A percentile compares a stretch with the other conserved stretches of the same genome.
Evolutionary conservation across 2,888 invertebrate species (phyloP).

Genomic region (Rhingia campestris): DNA sequence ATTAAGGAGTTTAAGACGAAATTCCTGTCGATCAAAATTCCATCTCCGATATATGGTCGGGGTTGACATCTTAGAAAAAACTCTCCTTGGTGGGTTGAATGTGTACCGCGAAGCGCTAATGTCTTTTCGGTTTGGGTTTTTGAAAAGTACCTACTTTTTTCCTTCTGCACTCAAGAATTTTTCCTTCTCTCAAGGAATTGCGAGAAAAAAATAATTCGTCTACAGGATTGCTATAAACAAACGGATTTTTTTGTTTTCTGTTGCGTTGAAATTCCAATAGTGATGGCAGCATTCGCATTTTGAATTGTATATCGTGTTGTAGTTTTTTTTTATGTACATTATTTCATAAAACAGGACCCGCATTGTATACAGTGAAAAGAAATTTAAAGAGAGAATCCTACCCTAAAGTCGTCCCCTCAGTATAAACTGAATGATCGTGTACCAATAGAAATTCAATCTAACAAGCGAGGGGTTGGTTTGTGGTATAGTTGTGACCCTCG

Average conservation of each 20-base stretch:
- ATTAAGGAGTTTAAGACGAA: conserved; percentile 83
- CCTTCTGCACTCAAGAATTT: conserved; percentile 44
- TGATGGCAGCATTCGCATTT: conserved; percentile 32
- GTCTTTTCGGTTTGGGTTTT: conserved; percentile 47
- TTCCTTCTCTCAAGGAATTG: conserved; percentile 43
- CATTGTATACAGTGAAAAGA: conserved; percentile 40
- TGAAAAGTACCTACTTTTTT: not conserved
- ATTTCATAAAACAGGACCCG: conserved; percentile 35
- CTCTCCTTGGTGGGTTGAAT: conserved; percentile 28
- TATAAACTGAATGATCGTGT: conserved; percentile 30
- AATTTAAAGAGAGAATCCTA: conserved; percentile 14
- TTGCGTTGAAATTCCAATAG: conserved; percentile 33
- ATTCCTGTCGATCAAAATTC: conserved; percentile 83
- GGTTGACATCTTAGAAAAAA: conserved; percentile 53
- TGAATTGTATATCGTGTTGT: conserved; percentile 28
- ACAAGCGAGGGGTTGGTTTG: conserved; percentile 50
- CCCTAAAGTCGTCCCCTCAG: not conserved
- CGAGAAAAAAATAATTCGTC: conserved; percentile 36
- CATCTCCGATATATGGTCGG: conserved; percentile 75
- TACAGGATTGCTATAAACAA: conserved; percentile 30
- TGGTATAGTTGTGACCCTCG: conserved; percentile 45
- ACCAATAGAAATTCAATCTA: conserved; percentile 57
- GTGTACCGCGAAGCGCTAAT: conserved; percentile 65
- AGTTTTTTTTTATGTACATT: conserved; percentile 24
- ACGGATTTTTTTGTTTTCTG: conserved; percentile 22